phyloP scores from a whole-genome alignment of 2,797 vertebrate genomes.

The Morus bassanus region DNA sequence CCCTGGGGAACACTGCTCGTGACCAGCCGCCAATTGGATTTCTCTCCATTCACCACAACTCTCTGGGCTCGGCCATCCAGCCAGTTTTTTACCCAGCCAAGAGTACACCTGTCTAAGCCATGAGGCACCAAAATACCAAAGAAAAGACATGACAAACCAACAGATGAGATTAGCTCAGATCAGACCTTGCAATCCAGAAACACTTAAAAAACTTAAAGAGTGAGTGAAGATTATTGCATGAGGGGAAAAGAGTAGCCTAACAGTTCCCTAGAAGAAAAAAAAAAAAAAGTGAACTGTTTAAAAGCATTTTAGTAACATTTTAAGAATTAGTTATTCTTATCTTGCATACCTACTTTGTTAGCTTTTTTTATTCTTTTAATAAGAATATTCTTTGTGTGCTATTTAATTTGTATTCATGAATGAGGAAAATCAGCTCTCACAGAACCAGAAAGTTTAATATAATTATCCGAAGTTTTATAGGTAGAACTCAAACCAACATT shows the following conservation, averaged over 20 bases:
- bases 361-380: background rate
- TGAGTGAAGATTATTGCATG: background rate
- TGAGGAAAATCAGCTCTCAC: background rate
- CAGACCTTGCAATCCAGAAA: background rate
- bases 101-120: too few species aligned
- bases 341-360: fast-evolving
- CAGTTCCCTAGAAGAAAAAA: background rate
- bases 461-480: background rate
- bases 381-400: background rate
- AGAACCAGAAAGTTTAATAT: background rate
- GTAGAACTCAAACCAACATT: background rate
- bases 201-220: background rate
- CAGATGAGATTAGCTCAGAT: background rate
- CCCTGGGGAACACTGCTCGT: too few species aligned
- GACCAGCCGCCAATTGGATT: too few species aligned
- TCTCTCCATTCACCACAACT: too few species aligned
- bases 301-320: background rate
- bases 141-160: background rate
- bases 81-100: too few species aligned
- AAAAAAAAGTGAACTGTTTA: background rate
- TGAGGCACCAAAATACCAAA: too few species aligned
- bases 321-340: background rate
- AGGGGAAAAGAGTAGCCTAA: background rate
- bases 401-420: background rate
- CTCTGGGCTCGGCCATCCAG: too few species aligned